These are phyloP conservation scores for Branchipolynoe longqiensis DNA, from an alignment of 2,888 invertebrate genomes.

Conservation along the genomic window DNA sequence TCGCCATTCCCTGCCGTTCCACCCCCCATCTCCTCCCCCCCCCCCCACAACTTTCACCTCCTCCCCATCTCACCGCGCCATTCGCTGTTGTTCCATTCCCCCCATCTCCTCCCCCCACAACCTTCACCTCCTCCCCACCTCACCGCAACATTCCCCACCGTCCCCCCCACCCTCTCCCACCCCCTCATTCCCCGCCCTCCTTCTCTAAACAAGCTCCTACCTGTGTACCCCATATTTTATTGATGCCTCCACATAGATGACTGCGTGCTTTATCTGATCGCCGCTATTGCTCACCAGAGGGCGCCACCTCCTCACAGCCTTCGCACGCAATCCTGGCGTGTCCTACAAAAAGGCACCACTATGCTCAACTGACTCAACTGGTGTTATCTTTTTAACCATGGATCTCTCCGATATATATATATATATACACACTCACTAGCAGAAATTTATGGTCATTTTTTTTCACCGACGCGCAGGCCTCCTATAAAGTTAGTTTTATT, in stretches of 20 bases:
- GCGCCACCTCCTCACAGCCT: not conserved
- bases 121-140: not conserved
- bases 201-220: too few relatives aligned
- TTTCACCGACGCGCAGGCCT: too few relatives aligned
- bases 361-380: too few relatives aligned
- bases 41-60: not conserved
- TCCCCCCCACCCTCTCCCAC: not conserved
- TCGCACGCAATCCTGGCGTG: not conserved
- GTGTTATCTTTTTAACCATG: too few relatives aligned
- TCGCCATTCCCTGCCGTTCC: not conserved
- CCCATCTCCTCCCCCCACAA: not conserved
- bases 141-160: not conserved
- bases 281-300: not conserved
- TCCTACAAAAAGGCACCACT: not conserved
- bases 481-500: too few relatives aligned
- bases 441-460: too few relatives aligned
- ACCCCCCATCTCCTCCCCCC: not conserved
- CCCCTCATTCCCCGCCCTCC: not conserved
- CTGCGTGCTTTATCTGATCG: not conserved
- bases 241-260: constrained; percentile 27
- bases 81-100: too few relatives aligned
- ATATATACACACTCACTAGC: too few relatives aligned
- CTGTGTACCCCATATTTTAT: constrained; percentile 16
- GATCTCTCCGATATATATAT: too few relatives aligned
- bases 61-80: not conserved